These are phyloP conservation scores for Acanthurus leucopareius DNA, from an alignment of 2,797 vertebrate genomes.

Conservation along the genomic window DNA sequence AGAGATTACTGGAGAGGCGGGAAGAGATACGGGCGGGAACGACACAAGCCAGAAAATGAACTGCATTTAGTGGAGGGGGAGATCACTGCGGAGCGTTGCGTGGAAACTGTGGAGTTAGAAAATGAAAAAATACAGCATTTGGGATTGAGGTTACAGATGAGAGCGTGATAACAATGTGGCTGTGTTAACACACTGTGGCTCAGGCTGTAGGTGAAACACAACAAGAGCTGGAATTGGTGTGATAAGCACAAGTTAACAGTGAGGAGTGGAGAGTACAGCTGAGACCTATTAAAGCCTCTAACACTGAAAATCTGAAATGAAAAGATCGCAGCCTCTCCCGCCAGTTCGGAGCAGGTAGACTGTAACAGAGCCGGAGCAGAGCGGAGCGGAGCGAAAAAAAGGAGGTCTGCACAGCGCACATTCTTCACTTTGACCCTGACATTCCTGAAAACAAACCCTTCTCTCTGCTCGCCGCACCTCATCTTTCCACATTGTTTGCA, in stretches of 20 bases:
- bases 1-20: constrained; percentile 68
- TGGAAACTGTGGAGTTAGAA: constrained; percentile 67
- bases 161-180: constrained; percentile 65
- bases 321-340: constrained; percentile 52
- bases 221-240: constrained; percentile 65
- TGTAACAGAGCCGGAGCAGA: constrained; percentile 62
- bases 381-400: constrained; percentile 46
- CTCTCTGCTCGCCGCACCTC: constrained; percentile 65
- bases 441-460: constrained; percentile 75
- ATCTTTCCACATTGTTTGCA: constrained; percentile 71
- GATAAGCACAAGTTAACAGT: constrained; percentile 67
- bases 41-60: constrained; percentile 59
- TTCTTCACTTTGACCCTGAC: constrained; percentile 71
- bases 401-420: constrained; percentile 69
- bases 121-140: constrained; percentile 70
- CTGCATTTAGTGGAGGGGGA: constrained; percentile 51
- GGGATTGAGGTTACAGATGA: constrained; percentile 75
- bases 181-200: constrained; percentile 53
- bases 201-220: constrained; percentile 61
- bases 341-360: constrained; percentile 53
- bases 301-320: constrained; percentile 65
- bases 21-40: constrained; percentile 46
- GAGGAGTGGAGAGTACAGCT: constrained; percentile 14
- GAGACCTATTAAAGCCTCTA: constrained; percentile 64
- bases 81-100: constrained; percentile 55